Evolutionary conservation across 2,797 vertebrate species (phyloP).

Genomic region (Cryptoblepharus egeriae): DNA sequence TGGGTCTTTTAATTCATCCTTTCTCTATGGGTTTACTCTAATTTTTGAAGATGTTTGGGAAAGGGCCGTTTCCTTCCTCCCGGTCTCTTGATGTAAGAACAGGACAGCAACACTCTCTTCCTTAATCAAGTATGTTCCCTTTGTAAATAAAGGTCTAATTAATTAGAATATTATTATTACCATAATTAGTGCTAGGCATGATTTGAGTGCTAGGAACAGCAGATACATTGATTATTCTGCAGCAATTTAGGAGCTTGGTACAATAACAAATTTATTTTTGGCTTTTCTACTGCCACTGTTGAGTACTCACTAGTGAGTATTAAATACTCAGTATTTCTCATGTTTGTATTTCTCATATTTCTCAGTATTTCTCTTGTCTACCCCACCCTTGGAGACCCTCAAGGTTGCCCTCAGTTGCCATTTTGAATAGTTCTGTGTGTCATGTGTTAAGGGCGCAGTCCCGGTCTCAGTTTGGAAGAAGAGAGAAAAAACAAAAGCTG

Average conservation of each 20-base stretch:
- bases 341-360: not conserved
- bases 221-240: not conserved
- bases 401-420: not conserved
- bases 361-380: not conserved
- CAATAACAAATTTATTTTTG: not conserved
- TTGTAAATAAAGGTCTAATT: not conserved
- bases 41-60: constrained; percentile 19
- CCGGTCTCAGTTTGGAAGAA: too few relatives aligned
- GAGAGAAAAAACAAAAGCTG: too few relatives aligned
- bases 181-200: not conserved
- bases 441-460: too few relatives aligned
- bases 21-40: not conserved
- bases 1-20: not conserved
- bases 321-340: not conserved
- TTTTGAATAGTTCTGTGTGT: not conserved
- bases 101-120: not conserved
- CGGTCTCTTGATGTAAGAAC: constrained; percentile 3
- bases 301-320: too few relatives aligned
- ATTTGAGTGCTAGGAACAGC: not conserved
- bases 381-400: not conserved
- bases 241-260: not conserved
- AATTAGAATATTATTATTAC: not conserved
- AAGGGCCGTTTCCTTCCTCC: constrained; percentile 7
- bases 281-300: not conserved
- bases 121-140: not conserved